phyloP scores from a whole-genome alignment of 2,113 vertebrate genomes.

The Sinocyclocheilus rhinocerous region DNA sequence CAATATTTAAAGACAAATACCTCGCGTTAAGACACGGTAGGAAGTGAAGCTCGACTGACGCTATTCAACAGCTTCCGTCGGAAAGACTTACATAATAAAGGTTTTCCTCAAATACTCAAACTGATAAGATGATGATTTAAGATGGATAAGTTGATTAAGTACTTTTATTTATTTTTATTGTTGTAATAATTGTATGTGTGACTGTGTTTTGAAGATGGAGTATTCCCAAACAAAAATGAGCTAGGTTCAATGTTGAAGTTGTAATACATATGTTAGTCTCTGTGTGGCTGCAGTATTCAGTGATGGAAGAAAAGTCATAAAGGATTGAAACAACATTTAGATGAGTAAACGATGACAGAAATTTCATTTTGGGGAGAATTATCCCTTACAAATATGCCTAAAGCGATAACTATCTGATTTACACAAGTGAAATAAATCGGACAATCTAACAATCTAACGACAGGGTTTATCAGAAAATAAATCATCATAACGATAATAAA shows the following conservation, averaged over 20 bases:
- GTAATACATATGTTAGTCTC: background rate
- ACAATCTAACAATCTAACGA: background rate
- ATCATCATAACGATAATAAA: background rate
- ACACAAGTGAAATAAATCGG: background rate
- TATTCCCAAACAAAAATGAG: background rate
- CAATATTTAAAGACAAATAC: constrained; percentile 44
- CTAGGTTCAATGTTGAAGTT: background rate
- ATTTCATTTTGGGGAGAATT: background rate
- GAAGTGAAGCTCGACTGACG: background rate
- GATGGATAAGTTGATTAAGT: background rate
- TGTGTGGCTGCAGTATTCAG: background rate
- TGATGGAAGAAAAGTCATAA: background rate
- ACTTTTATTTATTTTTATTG: too few species aligned
- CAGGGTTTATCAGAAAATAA: background rate
- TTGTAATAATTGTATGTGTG: background rate
- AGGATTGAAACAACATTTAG: background rate
- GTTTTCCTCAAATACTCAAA: background rate
- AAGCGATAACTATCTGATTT: background rate
- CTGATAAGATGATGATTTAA: too few species aligned
- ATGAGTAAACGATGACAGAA: background rate
- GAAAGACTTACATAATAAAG: background rate
- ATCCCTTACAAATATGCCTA: background rate
- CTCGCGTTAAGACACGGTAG: constrained; percentile 33
- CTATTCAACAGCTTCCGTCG: constrained; percentile 21
- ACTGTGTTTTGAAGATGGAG: background rate